phyloP scores from a whole-genome alignment of 2,888 invertebrate genomes.

The Luperina testacea region DNA sequence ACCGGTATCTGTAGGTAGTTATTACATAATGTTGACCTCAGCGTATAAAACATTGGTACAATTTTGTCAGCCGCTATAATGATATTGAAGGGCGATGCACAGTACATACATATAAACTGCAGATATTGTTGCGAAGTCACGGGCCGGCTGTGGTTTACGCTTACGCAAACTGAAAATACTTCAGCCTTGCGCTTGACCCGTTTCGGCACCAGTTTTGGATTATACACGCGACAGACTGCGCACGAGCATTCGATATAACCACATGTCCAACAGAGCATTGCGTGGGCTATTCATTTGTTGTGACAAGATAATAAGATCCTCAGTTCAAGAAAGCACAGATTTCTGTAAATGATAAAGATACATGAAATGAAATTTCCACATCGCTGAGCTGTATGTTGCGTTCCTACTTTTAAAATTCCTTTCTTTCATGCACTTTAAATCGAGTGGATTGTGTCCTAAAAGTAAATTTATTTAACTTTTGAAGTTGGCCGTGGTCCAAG shows the following conservation, averaged over 20 bases:
- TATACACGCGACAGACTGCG: constrained; percentile 36
- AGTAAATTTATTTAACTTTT: constrained; percentile 73
- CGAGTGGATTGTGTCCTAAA: constrained; percentile 70
- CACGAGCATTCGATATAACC: constrained; percentile 25
- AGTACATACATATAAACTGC: constrained; percentile 16
- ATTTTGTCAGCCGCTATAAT: neutral
- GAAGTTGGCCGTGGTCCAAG: constrained; percentile 82
- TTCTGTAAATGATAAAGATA: constrained; percentile 18
- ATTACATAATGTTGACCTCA: neutral
- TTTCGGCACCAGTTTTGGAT: constrained; percentile 57
- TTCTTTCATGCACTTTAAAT: constrained; percentile 46
- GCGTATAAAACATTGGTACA: neutral
- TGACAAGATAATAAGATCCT: constrained; percentile 26
- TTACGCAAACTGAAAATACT: constrained; percentile 71
- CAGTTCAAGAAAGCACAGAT: constrained; percentile 11
- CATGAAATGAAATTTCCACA: constrained; percentile 5
- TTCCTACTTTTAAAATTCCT: constrained; percentile 38
- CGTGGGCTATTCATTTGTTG: constrained; percentile 22
- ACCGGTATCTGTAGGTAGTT: neutral
- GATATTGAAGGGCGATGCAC: constrained; percentile 19
- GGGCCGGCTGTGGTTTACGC: constrained; percentile 55
- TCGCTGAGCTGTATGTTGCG: neutral
- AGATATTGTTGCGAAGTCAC: constrained; percentile 54
- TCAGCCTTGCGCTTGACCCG: constrained; percentile 79
- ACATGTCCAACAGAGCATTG: constrained; percentile 41